A percentile compares a stretch with the other conserved stretches of the same genome.
Conservation (phyloP, 2,113 vertebrate genomes). For the Leptodactylus fuscus region DNA sequence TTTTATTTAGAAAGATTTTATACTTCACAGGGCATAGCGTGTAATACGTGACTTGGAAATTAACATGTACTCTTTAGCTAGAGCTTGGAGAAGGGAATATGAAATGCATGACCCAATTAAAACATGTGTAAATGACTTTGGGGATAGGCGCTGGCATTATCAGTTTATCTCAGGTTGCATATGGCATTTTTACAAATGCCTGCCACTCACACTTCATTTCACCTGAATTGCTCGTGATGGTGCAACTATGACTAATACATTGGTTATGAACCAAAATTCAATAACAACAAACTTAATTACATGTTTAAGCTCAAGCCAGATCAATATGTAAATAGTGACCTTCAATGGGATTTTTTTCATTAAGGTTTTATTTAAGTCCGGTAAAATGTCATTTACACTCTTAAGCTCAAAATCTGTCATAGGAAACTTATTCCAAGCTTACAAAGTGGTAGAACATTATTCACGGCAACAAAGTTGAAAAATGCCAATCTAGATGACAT, state of each 20-base stretch:
- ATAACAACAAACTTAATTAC: constrained; percentile 83
- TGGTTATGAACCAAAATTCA: constrained; percentile 79
- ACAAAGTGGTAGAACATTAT: constrained; percentile 26
- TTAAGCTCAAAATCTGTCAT: constrained; percentile 16
- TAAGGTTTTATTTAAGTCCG: constrained; percentile 79
- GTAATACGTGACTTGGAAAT: background rate
- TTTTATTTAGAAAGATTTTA: background rate
- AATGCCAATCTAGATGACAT: constrained; percentile 33
- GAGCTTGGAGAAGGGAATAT: background rate
- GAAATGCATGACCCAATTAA: constrained; percentile 34
- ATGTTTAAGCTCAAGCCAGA: constrained; percentile 80
- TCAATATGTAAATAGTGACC: constrained; percentile 87
- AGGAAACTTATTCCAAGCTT: constrained; percentile 34
- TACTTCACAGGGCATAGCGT: background rate
- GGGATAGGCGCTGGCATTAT: constrained; percentile 54
- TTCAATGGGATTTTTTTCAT: constrained; percentile 77
- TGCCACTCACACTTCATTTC: constrained; percentile 69
- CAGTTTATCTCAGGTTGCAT: constrained; percentile 60
- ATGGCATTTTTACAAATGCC: constrained; percentile 63
- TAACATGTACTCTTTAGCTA: background rate
- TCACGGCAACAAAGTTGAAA: constrained; percentile 16
- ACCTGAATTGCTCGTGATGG: constrained; percentile 69
- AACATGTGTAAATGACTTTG: constrained; percentile 29
- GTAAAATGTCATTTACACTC: constrained; percentile 63
- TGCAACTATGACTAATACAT: constrained; percentile 78